Evolutionary conservation across 2,113 vertebrate genomes (phyloP).

Genomic region (Cephalopterus ornatus): DNA sequence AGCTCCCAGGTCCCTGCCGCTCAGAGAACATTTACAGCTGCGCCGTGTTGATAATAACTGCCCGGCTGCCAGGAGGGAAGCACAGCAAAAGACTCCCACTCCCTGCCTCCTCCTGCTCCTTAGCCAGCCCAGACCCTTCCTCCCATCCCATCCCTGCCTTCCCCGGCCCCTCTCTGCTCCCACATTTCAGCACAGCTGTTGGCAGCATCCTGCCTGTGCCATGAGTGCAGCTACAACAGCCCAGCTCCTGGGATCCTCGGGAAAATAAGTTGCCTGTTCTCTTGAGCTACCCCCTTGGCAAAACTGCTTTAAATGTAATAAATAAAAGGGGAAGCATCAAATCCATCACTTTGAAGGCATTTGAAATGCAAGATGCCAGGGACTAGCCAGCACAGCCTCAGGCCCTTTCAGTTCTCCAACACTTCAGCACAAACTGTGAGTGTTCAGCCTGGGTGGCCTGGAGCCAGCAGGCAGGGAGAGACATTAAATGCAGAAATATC

Average conservation of each 20-base stretch:
- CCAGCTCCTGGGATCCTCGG: neutral
- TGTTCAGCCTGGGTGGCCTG: conserved; percentile 11
- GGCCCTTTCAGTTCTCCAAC: conserved; percentile 5
- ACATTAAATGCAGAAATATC: neutral
- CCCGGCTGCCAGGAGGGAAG: neutral
- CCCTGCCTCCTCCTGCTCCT: neutral
- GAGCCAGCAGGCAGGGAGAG: neutral
- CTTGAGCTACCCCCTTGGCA: neutral
- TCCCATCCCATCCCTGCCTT: neutral
- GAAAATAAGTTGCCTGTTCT: neutral
- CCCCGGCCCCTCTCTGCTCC: neutral
- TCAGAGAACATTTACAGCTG: conserved; percentile 32
- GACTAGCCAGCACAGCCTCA: conserved; percentile 34
- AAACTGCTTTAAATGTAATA: conserved; percentile 41
- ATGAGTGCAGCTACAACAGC: neutral
- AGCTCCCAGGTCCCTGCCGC: conserved; percentile 1
- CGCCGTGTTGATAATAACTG: neutral
- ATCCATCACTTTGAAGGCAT: conserved; percentile 14
- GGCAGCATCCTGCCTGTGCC: neutral
- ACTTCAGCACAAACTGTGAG: conserved; percentile 29
- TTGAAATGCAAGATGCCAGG: conserved; percentile 46
- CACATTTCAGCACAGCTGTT: neutral
- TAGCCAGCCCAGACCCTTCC: neutral
- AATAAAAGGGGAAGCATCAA: conserved; percentile 40
- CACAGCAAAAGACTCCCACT: neutral